phyloP scores from a whole-genome alignment of 2,113 vertebrate species.

The Xenopus borealis region DNA sequence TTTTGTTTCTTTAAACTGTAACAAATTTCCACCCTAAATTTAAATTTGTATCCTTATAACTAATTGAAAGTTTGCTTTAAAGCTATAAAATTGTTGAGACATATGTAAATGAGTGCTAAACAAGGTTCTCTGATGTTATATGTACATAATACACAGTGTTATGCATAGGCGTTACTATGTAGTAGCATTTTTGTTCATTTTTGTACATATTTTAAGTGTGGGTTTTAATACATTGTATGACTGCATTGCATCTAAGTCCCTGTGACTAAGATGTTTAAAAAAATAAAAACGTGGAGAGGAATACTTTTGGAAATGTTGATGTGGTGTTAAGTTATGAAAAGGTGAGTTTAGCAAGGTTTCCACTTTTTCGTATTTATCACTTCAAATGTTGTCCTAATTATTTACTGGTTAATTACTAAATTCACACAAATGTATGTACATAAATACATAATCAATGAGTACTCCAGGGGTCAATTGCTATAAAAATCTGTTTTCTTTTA shows the following conservation, averaged over 20 bases:
- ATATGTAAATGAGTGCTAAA: constrained; percentile 75
- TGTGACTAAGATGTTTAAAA: constrained; percentile 83
- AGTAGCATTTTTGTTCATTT: constrained; percentile 78
- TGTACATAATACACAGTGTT: constrained; percentile 79
- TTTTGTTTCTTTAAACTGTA: constrained; percentile 77
- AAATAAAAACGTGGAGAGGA: constrained; percentile 89
- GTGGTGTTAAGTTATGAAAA: not conserved
- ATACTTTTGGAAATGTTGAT: constrained; percentile 42
- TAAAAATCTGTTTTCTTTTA: too few species aligned
- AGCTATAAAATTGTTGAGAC: constrained; percentile 76
- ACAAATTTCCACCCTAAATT: constrained; percentile 68
- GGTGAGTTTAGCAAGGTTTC: too few species aligned
- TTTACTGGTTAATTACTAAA: too few species aligned
- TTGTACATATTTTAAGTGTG: constrained; percentile 98
- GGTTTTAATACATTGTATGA: constrained; percentile 93
- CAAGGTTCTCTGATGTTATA: constrained; percentile 71
- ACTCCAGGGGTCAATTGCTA: too few species aligned
- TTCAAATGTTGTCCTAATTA: not conserved
- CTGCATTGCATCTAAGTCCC: constrained; percentile 87
- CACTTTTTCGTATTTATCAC: not conserved
- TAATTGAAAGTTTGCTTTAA: constrained; percentile 77
- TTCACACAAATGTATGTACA: too few species aligned
- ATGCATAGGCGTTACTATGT: constrained; percentile 86
- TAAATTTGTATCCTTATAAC: constrained; percentile 70
- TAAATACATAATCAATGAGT: too few species aligned